A percentile compares a stretch with the other conserved stretches of the same genome.
phyloP scores from a whole-genome alignment of 2,888 invertebrate genomes.

The Pinctada fucata region DNA sequence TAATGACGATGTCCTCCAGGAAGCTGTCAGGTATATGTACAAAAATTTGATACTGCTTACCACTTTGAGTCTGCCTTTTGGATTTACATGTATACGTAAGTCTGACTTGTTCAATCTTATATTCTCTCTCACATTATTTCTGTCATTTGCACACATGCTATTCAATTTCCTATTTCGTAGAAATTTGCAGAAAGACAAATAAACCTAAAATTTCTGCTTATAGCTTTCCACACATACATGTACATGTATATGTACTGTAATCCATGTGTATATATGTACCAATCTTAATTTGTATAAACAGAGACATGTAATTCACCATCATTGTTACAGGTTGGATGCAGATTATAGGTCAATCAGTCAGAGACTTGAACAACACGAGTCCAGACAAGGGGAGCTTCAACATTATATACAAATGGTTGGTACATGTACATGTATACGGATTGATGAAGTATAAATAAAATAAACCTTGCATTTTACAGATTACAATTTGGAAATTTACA shows the following conservation, averaged over 20 bases:
- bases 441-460: too few relatives aligned
- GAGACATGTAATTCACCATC: background rate
- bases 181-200: too few relatives aligned
- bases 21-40: slow-evolving; percentile 12
- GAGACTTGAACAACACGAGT: slow-evolving; percentile 58
- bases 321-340: slow-evolving; percentile 49
- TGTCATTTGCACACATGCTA: background rate
- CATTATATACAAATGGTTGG: slow-evolving; percentile 69
- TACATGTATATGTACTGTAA: too few relatives aligned
- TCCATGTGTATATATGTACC: too few relatives aligned
- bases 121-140: background rate
- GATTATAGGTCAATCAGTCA: slow-evolving; percentile 57
- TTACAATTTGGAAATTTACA: too few relatives aligned
- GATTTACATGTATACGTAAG: too few relatives aligned
- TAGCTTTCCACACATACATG: too few relatives aligned
- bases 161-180: too few relatives aligned
- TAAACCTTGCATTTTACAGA: too few relatives aligned
- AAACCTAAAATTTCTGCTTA: too few relatives aligned
- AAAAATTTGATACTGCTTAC: background rate
- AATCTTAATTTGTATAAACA: background rate
- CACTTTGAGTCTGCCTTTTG: too few relatives aligned
- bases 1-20: background rate
- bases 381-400: slow-evolving; percentile 65
- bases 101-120: too few relatives aligned
- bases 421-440: background rate